These are phyloP conservation scores for Xestia xanthographa DNA, from an alignment of 2,888 invertebrate genomes.

Conservation along the genomic window DNA sequence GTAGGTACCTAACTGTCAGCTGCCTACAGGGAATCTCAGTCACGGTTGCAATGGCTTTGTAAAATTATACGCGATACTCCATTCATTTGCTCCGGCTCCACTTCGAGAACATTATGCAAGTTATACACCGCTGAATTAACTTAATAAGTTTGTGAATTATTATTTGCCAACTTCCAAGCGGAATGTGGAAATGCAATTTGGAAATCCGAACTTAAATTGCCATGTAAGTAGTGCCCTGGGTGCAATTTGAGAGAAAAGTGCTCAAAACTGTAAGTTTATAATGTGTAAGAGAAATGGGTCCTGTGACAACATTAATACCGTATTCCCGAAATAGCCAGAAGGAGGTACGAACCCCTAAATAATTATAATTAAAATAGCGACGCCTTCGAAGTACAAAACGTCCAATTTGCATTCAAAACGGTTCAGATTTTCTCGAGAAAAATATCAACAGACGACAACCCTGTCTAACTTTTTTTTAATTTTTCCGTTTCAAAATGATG, in stretches of 20 bases:
- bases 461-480: slow-evolving; percentile 47
- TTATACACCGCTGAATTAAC: slow-evolving; percentile 55
- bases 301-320: slow-evolving; percentile 7
- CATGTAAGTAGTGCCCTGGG: slow-evolving; percentile 21
- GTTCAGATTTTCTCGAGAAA: slow-evolving; percentile 42
- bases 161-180: slow-evolving; percentile 44
- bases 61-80: slow-evolving; percentile 65
- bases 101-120: slow-evolving; percentile 56
- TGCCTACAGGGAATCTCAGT: slow-evolving; percentile 59
- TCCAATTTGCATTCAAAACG: slow-evolving; percentile 56
- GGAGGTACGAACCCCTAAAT: slow-evolving; percentile 35
- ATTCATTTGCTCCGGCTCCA: slow-evolving; percentile 50
- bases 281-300: not conserved
- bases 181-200: slow-evolving; percentile 46
- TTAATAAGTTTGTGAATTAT: slow-evolving; percentile 57
- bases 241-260: slow-evolving; percentile 10
- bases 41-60: slow-evolving; percentile 59
- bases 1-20: not conserved
- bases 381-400: slow-evolving; percentile 39
- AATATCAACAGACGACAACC: slow-evolving; percentile 41
- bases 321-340: slow-evolving; percentile 21
- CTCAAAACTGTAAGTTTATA: slow-evolving; percentile 16
- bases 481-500: slow-evolving; percentile 36
- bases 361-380: slow-evolving; percentile 51
- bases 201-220: slow-evolving; percentile 23